Percentiles rank a stretch among this genome's conserved stretches.
phyloP scores from a whole-genome alignment of 2,113 vertebrate species.

The Aplodontia rufa region DNA sequence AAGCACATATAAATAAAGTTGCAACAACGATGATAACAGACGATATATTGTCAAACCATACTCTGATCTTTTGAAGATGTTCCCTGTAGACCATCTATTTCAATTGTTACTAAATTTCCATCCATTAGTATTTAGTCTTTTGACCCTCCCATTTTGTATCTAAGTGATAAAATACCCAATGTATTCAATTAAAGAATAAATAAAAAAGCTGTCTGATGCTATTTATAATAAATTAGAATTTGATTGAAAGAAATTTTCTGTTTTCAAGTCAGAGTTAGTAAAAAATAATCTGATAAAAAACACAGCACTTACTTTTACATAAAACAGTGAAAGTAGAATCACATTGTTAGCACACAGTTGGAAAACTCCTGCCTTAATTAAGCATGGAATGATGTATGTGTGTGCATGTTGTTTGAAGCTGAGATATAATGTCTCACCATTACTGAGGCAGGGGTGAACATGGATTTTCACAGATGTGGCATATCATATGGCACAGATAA shows the following conservation, averaged over 20 bases:
- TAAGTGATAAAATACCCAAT: background rate
- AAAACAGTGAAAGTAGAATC: background rate
- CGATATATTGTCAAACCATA: background rate
- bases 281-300: background rate
- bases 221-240: slow-evolving; percentile 30
- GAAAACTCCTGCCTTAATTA: background rate
- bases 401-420: background rate
- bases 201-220: slow-evolving; percentile 14
- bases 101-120: background rate
- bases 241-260: background rate
- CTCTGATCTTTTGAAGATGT: background rate
- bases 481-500: background rate
- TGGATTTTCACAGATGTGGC: background rate
- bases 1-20: background rate
- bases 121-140: background rate
- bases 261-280: slow-evolving; percentile 16
- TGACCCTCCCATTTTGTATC: background rate
- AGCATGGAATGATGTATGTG: background rate
- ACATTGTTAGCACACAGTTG: background rate
- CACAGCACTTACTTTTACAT: background rate
- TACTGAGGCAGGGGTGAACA: background rate
- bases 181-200: background rate
- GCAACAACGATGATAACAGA: background rate
- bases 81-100: background rate
- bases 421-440: background rate